A percentile compares a stretch with the other conserved stretches of the same genome.
These are phyloP conservation scores for Stenchaetothrips biformis DNA, from an alignment of 2,888 invertebrate species.

Conservation along the genomic window DNA sequence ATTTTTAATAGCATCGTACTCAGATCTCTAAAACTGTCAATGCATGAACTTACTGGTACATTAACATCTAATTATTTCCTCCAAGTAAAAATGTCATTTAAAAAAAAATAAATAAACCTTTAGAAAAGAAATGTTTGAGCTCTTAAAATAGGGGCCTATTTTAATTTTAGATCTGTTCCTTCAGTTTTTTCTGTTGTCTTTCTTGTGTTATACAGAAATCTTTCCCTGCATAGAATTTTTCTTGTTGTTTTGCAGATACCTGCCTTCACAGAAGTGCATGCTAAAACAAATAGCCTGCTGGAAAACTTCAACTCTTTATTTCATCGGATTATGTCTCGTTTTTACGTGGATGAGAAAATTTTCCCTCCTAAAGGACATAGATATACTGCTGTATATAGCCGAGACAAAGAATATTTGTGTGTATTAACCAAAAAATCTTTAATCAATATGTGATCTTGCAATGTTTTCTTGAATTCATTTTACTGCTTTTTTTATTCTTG, in stretches of 20 bases:
- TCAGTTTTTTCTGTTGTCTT: too few species aligned
- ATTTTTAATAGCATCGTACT: too few species aligned
- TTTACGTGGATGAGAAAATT: conserved; percentile 62
- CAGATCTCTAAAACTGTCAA: too few species aligned
- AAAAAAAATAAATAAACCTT: too few species aligned
- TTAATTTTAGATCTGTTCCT: too few species aligned
- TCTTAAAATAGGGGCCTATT: too few species aligned
- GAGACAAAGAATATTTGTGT: conserved; percentile 89
- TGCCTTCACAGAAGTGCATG: conserved; percentile 58
- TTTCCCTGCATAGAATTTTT: conserved; percentile 25
- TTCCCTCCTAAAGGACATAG: conserved; percentile 75
- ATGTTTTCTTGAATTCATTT: conserved; percentile 31
- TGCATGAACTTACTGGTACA: too few species aligned
- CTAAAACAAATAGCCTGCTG: conserved; percentile 56
- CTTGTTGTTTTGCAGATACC: conserved; percentile 50
- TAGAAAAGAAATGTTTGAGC: too few species aligned
- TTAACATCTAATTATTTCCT: too few species aligned
- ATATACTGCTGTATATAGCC: conserved; percentile 82
- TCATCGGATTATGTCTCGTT: conserved; percentile 53
- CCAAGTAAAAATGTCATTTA: too few species aligned
- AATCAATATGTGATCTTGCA: conserved; percentile 25
- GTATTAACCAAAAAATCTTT: conserved; percentile 43
- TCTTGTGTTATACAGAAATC: not conserved
- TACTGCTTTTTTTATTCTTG: conserved; percentile 31
- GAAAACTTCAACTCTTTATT: conserved; percentile 55